Base-by-base conservation (phyloP, 2,888 invertebrate species). In the Gymnoscelis rufifasciata region DNA sequence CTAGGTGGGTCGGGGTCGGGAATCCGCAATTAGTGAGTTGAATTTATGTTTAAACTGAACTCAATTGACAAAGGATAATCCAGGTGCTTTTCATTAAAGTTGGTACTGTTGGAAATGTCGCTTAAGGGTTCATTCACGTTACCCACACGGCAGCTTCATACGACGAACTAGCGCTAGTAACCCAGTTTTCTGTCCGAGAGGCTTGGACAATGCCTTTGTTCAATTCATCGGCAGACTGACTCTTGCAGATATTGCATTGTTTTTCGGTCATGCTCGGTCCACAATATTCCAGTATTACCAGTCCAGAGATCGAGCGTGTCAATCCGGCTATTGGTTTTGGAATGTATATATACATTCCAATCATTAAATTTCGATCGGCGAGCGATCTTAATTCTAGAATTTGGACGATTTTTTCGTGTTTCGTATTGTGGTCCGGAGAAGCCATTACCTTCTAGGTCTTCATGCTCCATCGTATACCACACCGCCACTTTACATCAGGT, bases 21-120 rank as follows among this genome's bases (percentile, higher is more conserved):
- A 33, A 33, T 33, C 31, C 15, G 10, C 19, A 23, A 19, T 35
- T 19, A 35, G 35, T 35, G 35, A 19, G 35, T n/a, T n/a, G 10
- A 35, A 35, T 35, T 23, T 35, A 35, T 35, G 26, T 7, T 26
- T 8, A 8, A 26, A 26, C 19, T 15, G 14, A 33, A 33, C 31
- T 33, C 31, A 35, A 35, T 35, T 35, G 15, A 19, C 35, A 10
- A 29, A 29, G 29, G 28, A 28, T 38, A n/a, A 35, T 35, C 19
- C 31, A 23, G 23, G 31, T 31, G 8, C 14, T 7, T 26, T 23
- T 41, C 30, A 24, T n/a, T 47, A 47, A 48, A 43, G 48, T 38
- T 29, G 48, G 43, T 49, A 13, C 36, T 10, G 27, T 39, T 43
- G 47, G 39, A 40, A 31, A 40, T 40, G 31, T 33, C 41, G 35